Evolutionary conservation across 2,797 vertebrate genomes (phyloP), one percentile per base, ranked within the genome.

Genomic region (Xenops minutus): DNA sequence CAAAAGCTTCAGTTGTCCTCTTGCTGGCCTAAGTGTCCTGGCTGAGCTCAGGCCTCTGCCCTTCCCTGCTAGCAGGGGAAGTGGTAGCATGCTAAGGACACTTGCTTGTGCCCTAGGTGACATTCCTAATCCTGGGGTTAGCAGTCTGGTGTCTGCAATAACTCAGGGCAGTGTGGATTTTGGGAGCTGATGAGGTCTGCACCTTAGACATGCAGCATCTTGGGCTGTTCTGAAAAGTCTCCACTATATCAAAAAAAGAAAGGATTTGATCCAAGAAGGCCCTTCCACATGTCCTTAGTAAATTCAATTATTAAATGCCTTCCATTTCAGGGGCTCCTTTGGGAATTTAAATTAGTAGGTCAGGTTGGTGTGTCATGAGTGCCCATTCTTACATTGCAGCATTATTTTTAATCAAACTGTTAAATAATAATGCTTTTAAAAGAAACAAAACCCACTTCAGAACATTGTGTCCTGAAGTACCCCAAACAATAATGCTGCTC

Each of bases 391-490:
- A 62, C 44, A 44, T 72, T 81, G 66, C 14, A 30, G 21, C 54
- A 24, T 66, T 85, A 93, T 84, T 92, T 93, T 93, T 85, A 91
- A 88, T 88, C 74, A 82, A 86, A 37, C 27, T 66, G 44, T 89
- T 88, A 68, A 91, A 76, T 89, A 92, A 61, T 52, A 76, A 85
- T 61, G 61, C 64, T 89, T 93, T 87, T 83, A 87, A 96, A 96
- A 91, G 92, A 89, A 92, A 84, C 41, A 93, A 88, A 88, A 81
- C 26, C 16, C 55, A 79, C 46, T 93, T 94, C 26, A 72, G 85
- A 95, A 77, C 32, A 37, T 1, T 63, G 58, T 82, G 87, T 95
- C 64, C 87, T 71, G 29, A 87, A 76, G 39, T 91, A 75, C 58
- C 62, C 46, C 55, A 76, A 89, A 92, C 61, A 94, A 84, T 58